Evolutionary conservation across 2,888 invertebrate species (phyloP).

Genomic region (Mycogona germanica): DNA sequence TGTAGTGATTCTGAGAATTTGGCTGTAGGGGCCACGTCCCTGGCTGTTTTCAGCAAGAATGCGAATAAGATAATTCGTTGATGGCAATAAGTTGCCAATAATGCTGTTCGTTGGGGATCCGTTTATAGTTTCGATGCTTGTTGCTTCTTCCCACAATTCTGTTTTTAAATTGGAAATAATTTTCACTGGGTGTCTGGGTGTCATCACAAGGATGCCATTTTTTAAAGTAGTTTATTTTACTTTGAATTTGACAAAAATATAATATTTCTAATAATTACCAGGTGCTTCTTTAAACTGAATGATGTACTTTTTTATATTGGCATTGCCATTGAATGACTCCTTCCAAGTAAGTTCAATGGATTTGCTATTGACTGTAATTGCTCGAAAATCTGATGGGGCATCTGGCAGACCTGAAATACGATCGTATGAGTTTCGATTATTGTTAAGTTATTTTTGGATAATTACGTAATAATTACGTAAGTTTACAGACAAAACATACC

Average conservation of each 20-base stretch:
- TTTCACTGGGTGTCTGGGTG: too few relatives aligned
- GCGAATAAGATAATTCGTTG: conserved; percentile 16
- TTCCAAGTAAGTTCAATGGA: conserved; percentile 31
- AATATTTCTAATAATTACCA: conserved; percentile 3
- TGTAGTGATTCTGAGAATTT: conserved; percentile 29
- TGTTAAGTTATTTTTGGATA: not conserved
- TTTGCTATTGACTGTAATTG: conserved; percentile 29
- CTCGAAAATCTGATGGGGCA: conserved; percentile 29
- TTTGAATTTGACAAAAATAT: not conserved
- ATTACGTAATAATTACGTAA: conserved; percentile 1
- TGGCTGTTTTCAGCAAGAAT: conserved; percentile 12
- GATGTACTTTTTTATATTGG: conserved; percentile 30
- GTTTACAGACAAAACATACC: conserved; percentile 42
- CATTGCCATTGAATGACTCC: conserved; percentile 31
- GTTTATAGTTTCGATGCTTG: conserved; percentile 15
- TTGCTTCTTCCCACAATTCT: conserved; percentile 14
- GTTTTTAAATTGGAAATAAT: not conserved
- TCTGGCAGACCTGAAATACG: conserved; percentile 33
- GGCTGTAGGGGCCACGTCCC: conserved; percentile 25
- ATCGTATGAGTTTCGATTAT: not conserved
- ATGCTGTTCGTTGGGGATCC: conserved; percentile 11
- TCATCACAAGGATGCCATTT: too few relatives aligned
- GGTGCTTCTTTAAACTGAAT: conserved; percentile 31
- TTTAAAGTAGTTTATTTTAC: too few relatives aligned
- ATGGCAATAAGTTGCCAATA: conserved; percentile 10